These are phyloP conservation scores for Meandrina meandrites DNA, from an alignment of 92 coral and sea anemone genomes.

Conservation along the genomic window DNA sequence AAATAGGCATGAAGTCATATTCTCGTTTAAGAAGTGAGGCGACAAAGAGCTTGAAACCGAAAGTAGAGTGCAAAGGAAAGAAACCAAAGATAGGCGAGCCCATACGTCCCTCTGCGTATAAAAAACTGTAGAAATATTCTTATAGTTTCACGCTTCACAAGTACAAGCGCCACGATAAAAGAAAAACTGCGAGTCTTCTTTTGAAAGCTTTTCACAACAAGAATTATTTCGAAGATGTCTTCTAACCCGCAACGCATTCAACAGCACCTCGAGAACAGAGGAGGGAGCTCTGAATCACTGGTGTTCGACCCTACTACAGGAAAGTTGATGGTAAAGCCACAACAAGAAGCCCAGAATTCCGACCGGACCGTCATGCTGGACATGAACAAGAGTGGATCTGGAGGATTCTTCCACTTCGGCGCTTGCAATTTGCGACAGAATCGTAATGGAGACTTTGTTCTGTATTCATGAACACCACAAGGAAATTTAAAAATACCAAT, in stretches of 20 bases:
- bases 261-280: constrained; percentile 40
- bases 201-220: not conserved
- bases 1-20: not conserved
- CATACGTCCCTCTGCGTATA: not conserved
- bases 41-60: constrained; percentile 11
- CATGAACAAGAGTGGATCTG: constrained; percentile 77
- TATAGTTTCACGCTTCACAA: not conserved
- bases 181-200: not conserved
- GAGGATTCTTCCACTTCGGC: constrained; percentile 56
- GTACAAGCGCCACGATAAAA: no score
- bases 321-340: constrained; percentile 62
- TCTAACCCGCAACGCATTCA: constrained; percentile 43
- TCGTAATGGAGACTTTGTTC: not conserved
- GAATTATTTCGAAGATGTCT: constrained; percentile 2
- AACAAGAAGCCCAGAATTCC: constrained; percentile 30
- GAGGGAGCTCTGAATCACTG: constrained; percentile 46
- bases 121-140: not conserved
- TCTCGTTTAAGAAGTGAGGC: not conserved
- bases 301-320: constrained; percentile 85
- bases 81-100: not conserved
- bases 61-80: not conserved
- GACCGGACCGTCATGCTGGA: constrained; percentile 68
- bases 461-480: not conserved
- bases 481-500: not conserved
- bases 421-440: not conserved